Conservation (phyloP, 2,888 invertebrate species). For the Cancer borealis region DNA sequence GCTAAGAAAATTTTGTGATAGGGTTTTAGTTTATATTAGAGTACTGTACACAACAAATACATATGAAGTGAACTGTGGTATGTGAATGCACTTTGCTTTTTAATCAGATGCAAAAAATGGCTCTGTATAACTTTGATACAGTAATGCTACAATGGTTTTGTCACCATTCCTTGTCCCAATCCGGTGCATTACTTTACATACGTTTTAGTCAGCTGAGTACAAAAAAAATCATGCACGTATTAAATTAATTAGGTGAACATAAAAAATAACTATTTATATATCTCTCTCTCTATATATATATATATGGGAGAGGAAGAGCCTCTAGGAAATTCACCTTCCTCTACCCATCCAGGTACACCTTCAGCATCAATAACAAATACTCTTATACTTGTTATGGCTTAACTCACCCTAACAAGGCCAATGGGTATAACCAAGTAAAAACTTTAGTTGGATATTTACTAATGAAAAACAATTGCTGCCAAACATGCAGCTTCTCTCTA, state of each 20-base stretch:
- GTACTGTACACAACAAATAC: not conserved
- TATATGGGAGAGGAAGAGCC: not conserved
- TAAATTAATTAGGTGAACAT: not conserved
- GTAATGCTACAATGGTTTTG: not conserved
- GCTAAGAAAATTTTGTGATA: not conserved
- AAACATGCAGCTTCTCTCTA: not conserved
- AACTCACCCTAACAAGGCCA: not conserved
- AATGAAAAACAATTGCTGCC: not conserved
- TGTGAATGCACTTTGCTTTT: not conserved
- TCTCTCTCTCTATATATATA: not conserved
- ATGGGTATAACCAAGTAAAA: not conserved
- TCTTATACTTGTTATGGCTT: constrained; percentile 8
- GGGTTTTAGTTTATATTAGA: not conserved
- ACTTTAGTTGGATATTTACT: not conserved
- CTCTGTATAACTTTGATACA: not conserved
- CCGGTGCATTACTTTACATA: not conserved
- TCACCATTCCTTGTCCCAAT: not conserved
- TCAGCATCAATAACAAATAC: constrained; percentile 29
- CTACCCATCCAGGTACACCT: constrained; percentile 25
- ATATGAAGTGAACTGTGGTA: not conserved
- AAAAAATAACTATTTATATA: constrained; percentile 17
- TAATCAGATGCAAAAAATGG: not conserved
- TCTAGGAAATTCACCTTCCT: constrained; percentile 23
- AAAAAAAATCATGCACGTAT: not conserved
- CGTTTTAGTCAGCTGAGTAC: not conserved